These are phyloP conservation scores for Andrena camellia DNA, from an alignment of 2,888 invertebrate genomes.

Conservation along the genomic window DNA sequence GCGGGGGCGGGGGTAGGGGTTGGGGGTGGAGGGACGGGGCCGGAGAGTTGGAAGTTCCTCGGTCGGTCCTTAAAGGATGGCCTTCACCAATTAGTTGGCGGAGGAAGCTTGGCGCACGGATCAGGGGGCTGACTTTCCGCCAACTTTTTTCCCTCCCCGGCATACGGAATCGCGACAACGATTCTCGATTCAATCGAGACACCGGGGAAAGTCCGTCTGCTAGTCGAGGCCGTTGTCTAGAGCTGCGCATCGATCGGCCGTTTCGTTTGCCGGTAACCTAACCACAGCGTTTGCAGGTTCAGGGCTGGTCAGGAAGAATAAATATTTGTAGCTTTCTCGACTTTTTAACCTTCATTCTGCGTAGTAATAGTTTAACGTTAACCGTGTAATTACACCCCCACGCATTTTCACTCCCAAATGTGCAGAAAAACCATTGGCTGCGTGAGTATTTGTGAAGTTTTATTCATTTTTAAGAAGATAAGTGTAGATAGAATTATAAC, in stretches of 20 bases:
- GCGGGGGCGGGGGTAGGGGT: too few species aligned
- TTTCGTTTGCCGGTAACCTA: constrained; percentile 1
- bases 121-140: constrained; percentile 10
- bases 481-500: too few species aligned
- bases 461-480: too few species aligned
- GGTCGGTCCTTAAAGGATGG: constrained; percentile 10
- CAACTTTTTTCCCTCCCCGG: constrained; percentile 25
- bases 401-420: too few species aligned
- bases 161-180: constrained; percentile 32
- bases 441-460: too few species aligned
- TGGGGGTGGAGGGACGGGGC: neutral
- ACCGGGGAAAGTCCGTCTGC: constrained; percentile 15
- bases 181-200: constrained; percentile 40
- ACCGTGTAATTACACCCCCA: too few species aligned
- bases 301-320: neutral
- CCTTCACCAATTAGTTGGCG: constrained; percentile 28
- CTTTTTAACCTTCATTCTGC: too few species aligned
- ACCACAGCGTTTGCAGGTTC: neutral
- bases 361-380: too few species aligned
- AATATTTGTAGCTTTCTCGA: neutral
- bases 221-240: neutral
- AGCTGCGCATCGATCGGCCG: constrained; percentile 14
- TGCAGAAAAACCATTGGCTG: too few species aligned
- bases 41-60: constrained; percentile 13
- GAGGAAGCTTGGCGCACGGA: constrained; percentile 20